Conservation (phyloP, 1,140 invertebrate species). For the Theocolax elegans region DNA sequence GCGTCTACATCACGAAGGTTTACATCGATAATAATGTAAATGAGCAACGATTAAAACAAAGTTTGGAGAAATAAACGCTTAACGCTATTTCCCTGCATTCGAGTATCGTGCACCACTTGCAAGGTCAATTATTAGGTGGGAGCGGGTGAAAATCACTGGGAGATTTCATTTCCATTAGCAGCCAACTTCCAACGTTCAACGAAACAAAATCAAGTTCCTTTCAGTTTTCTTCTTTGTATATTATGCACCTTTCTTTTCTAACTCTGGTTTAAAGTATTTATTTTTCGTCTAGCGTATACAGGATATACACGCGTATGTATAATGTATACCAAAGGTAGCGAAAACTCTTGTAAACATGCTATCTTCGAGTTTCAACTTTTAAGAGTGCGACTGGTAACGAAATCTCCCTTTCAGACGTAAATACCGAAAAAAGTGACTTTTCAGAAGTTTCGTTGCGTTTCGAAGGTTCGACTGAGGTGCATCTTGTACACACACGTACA, state of each 20-base stretch:
- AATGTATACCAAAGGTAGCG: too few relatives aligned
- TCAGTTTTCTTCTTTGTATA: too few relatives aligned
- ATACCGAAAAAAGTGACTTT: background rate
- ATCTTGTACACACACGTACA: too few relatives aligned
- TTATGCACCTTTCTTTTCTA: background rate
- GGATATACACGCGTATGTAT: too few relatives aligned
- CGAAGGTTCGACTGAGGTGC: background rate
- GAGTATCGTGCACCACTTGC: background rate
- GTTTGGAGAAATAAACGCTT: background rate
- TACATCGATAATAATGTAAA: too few relatives aligned
- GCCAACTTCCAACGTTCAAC: background rate
- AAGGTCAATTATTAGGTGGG: background rate
- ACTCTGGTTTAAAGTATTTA: background rate
- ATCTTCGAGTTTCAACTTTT: background rate
- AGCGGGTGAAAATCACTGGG: background rate
- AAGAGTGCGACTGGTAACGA: background rate
- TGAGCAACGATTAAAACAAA: too few relatives aligned
- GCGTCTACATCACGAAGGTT: too few relatives aligned
- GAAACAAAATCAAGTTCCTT: background rate
- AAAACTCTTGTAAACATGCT: background rate
- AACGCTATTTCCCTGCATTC: background rate
- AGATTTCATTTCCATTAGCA: constrained; percentile 3
- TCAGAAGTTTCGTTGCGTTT: background rate
- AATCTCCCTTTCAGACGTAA: background rate
- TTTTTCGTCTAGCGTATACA: too few relatives aligned